Conservation (phyloP, 2,113 vertebrate species). For the Lates calcarifer region DNA sequence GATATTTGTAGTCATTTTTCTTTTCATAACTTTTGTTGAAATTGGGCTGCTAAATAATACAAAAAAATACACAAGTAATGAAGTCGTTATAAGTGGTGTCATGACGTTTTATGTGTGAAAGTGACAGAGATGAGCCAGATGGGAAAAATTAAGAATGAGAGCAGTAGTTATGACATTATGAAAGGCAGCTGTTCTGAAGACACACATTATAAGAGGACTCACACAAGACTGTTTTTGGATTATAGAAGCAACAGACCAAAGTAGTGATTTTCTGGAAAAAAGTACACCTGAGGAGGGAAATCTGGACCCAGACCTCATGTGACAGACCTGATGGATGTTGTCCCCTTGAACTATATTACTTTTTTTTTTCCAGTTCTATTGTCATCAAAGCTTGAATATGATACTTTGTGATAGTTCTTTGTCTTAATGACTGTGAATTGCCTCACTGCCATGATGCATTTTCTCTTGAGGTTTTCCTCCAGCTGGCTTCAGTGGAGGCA, state of each 20-base stretch:
- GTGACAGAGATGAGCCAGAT: neutral
- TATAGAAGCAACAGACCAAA: neutral
- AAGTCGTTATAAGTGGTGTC: too few relatives aligned
- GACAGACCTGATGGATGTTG: neutral
- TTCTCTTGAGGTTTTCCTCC: slow-evolving; percentile 32
- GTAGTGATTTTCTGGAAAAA: neutral
- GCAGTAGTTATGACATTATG: neutral
- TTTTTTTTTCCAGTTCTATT: neutral
- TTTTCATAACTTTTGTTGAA: neutral
- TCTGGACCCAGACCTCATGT: neutral
- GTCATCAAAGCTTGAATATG: neutral
- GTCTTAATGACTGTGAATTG: slow-evolving; percentile 11
- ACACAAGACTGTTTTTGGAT: neutral
- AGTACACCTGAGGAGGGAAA: neutral
- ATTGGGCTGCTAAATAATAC: neutral
- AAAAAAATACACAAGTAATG: too few relatives aligned
- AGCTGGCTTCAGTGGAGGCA: slow-evolving; percentile 26
- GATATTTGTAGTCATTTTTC: neutral
- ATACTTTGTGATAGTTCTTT: neutral
- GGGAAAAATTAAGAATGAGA: neutral
- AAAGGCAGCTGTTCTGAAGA: slow-evolving; percentile 15
- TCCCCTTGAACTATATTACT: too few relatives aligned
- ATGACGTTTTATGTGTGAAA: too few relatives aligned
- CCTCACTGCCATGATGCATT: slow-evolving; percentile 9
- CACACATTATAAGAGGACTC: neutral